These are phyloP conservation scores for Sesamia nonagrioides DNA, from an alignment of 1,140 invertebrate genomes.

Conservation along the genomic window DNA sequence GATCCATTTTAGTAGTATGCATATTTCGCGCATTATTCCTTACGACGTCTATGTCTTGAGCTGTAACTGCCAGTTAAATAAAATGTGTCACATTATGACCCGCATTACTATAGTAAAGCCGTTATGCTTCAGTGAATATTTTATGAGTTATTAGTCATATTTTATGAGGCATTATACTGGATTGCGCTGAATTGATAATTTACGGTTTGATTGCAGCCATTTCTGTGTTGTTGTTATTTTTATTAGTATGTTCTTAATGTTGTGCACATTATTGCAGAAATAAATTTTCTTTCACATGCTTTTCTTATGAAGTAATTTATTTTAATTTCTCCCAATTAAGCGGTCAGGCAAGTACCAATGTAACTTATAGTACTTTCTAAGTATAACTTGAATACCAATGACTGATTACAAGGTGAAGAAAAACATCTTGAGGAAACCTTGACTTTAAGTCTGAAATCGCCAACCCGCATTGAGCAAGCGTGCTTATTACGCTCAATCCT, in stretches of 20 bases:
- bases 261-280: background rate
- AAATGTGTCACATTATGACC: conserved; percentile 63
- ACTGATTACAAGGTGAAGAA: no score
- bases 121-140: conserved; percentile 62
- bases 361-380: no score
- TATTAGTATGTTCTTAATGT: conserved; percentile 31
- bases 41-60: conserved; percentile 41
- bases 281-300: background rate
- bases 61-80: conserved; percentile 65
- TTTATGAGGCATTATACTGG: conserved; percentile 55
- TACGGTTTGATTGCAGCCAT: conserved; percentile 47
- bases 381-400: no score
- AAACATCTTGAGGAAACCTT: no score
- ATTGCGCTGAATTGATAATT: conserved; percentile 56
- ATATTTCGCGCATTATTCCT: conserved; percentile 38
- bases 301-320: background rate
- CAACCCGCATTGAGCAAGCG: no score
- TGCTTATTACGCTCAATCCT: no score
- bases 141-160: conserved; percentile 60
- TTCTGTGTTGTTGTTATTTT: conserved; percentile 43
- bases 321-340: background rate
- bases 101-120: conserved; percentile 60
- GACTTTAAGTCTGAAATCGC: no score
- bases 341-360: no score
- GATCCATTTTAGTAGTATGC: conserved; percentile 20